Evolutionary conservation across 2,797 vertebrate species (phyloP), one percentile per base, ranked within the genome.

Genomic region (Tokudaia muenninki): DNA sequence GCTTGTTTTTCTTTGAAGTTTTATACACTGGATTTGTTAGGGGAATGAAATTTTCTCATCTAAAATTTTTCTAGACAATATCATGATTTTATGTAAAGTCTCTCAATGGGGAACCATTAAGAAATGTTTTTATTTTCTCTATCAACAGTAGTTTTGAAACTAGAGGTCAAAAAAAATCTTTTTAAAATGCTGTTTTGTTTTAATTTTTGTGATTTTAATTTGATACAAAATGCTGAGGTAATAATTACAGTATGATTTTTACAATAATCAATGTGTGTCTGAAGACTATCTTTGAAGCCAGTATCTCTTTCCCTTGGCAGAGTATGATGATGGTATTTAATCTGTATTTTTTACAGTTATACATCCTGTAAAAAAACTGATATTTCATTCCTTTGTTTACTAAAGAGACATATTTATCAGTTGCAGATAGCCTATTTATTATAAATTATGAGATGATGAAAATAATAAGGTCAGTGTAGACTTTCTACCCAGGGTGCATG

Each of bases 41-140:
- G 98, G 98, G 97, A 98, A 98, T 98, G 98, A 97, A 98, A 98
- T 98, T 98, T 98, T 98, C 98, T 98, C 98, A 99, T 99, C 98
- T 98, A 98, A 98, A 97, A 98, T 98, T 99, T 99, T 99, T 99
- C 98, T 98, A 99, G 98, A 97, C 97, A 81, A 98, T 98, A 99
- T 97, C 99, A 99, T 99, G 98, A 99, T 99, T 99, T 99, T 99
- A 98, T 99, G 98, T 99, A 99, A 99, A 98, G 98, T 99, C 98
- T 99, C 98, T 99, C 99, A 98, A 98, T 98, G 98, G 98, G 86
- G 98, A 98, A 98, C 98, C 98, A 98, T 99, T 98, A 98, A 98
- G 96, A 99, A 98, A 98, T 98, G 98, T 98, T 98, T 99, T 99
- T 98, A 98, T 99, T 99, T 99, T 98, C 98, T 98, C 98, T 98